Evolutionary conservation across 2,888 invertebrate species (phyloP), one percentile per base, ranked within the genome.

Genomic region (Antheraea assamensis): DNA sequence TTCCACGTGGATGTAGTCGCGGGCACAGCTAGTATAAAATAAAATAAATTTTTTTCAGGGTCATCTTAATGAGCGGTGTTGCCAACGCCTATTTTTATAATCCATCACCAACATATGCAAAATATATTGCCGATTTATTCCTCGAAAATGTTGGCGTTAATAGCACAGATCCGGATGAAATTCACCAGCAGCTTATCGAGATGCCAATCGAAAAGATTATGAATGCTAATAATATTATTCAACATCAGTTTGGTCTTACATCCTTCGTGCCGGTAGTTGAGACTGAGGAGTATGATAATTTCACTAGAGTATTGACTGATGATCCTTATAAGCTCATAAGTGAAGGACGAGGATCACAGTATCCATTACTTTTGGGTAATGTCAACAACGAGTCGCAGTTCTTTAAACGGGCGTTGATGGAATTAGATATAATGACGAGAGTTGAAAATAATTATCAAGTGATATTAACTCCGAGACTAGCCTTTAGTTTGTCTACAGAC

Each of bases 81-180:
- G 79, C 78, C 1, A 75, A 79, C 30, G 78, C 79, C 10, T 78
- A 76, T n/a, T 77, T 74, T 49, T 81, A 76, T 74, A 78, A 72
- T 35, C 24, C 78, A 19, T 80, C 81, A 21, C 78, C 79, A 13
- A 73, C 70, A 17, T 76, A 75, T 72, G 78, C 80, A 5, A 74
- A 80, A n/a, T 75, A 74, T 13, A 66, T 81, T 7, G 77, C 78
- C 19, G 66, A 74, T 8, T 72, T 74, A 0, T 81, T 82, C 70
- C 72, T 90, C 86, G 76, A 83, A 82, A 74, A 68, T 3, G 71
- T 96, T 94, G 95, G 81, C 58, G 78, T 82, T 49, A 79, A 77
- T 68, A 75, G 81, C 31, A 78, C 78, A 0, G 80, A 82, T 52
- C 76, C 79, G 0, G 76, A 73, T 13, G 73, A 74, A 17, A 77